These are phyloP conservation scores for Felis catus DNA, from an alignment of 2,113 vertebrate species.

Conservation along the genomic window F.catus_Fca126_mat1.0 CM031415.1:17529001-17529500, in stretches of 20 bases:
- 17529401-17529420: background rate
- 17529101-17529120: background rate
- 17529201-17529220: background rate
- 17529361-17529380: background rate
- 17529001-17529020: background rate
- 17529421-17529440: slow-evolving; percentile 5
- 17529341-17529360: background rate
- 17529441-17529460: background rate
- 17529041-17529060: background rate
- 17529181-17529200: background rate
- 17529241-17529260: background rate
- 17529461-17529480: background rate
- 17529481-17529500: background rate
- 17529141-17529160: slow-evolving; percentile 21
- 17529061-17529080: background rate
- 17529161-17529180: background rate
- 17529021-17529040: background rate
- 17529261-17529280: background rate
- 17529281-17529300: background rate
- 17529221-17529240: background rate
- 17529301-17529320: background rate
- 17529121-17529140: background rate
- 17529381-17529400: background rate
- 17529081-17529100: background rate
- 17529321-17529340: background rate